Percentiles rank a stretch among this genome's conserved stretches.
Conservation (phyloP, 2,113 vertebrate genomes). For the Phaethornis superciliosus region DNA sequence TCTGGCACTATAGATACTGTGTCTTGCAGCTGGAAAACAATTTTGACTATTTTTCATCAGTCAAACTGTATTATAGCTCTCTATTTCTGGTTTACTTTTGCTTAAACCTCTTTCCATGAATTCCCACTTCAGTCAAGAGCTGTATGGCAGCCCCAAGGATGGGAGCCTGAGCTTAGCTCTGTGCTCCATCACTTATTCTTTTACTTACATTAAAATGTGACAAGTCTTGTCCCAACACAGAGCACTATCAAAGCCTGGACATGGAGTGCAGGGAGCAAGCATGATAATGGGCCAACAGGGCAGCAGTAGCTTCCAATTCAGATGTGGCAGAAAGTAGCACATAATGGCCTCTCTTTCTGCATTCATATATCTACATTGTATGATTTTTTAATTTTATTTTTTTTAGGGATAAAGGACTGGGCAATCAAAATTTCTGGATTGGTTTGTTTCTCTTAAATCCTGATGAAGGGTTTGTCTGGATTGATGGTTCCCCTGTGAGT, state of each 20-base stretch:
- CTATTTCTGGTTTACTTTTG: neutral
- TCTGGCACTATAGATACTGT: no score
- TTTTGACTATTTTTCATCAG: neutral
- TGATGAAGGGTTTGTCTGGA: slow-evolving; percentile 84
- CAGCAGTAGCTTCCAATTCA: neutral
- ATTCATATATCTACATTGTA: neutral
- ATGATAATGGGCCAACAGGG: neutral
- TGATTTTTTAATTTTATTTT: neutral
- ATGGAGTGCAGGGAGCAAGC: neutral
- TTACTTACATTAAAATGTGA: neutral
- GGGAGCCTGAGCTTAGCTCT: neutral
- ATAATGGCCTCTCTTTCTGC: neutral
- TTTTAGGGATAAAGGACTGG: slow-evolving; percentile 50
- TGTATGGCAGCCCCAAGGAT: neutral
- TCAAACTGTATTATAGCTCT: neutral
- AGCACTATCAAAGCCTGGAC: neutral
- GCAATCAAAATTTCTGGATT: slow-evolving; percentile 80
- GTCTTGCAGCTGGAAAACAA: neutral
- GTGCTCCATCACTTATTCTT: neutral
- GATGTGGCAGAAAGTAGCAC: neutral
- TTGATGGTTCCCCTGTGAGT: slow-evolving; percentile 87
- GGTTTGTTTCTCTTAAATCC: slow-evolving; percentile 79
- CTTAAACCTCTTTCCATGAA: neutral
- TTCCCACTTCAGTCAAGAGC: neutral
- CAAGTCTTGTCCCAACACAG: neutral